phyloP scores from a whole-genome alignment of 1,140 invertebrate species.

The Zaprionus davidi region DNA sequence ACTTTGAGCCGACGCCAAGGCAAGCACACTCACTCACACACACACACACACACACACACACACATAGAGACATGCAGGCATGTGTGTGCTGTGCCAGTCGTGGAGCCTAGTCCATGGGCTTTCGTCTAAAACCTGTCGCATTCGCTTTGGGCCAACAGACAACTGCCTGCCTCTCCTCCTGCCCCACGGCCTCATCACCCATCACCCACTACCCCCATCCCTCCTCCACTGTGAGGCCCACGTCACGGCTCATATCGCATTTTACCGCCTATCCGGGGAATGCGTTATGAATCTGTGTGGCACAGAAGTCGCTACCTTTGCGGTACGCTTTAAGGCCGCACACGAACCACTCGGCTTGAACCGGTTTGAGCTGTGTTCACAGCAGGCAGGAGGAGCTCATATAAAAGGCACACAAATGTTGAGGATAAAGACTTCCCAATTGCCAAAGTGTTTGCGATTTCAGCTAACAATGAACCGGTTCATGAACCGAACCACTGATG shows the following conservation, averaged over 20 bases:
- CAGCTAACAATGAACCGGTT: background rate
- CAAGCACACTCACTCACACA: conserved; percentile 2
- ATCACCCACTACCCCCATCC: too few relatives aligned
- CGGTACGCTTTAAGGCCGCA: too few relatives aligned
- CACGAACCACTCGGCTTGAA: background rate
- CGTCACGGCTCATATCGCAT: conserved; percentile 71
- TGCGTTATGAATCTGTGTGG: conserved; percentile 55
- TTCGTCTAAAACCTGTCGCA: conserved; percentile 41
- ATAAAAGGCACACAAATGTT: background rate
- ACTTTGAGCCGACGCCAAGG: conserved; percentile 64
- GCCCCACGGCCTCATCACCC: background rate
- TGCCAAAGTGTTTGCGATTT: background rate
- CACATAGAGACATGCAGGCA: background rate
- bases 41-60: conserved; percentile 1
- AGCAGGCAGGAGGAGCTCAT: background rate
- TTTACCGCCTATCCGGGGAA: conserved; percentile 43
- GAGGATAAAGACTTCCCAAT: background rate
- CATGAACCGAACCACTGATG: conserved; percentile 12
- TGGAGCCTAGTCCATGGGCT: background rate
- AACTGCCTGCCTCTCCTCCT: background rate
- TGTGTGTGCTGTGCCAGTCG: too few relatives aligned
- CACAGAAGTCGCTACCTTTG: background rate
- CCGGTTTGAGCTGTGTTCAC: background rate
- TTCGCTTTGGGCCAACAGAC: conserved; percentile 42
- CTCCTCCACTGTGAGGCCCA: background rate